Percentiles rank a stretch among this genome's conserved stretches.
These are phyloP conservation scores for Neopelma chrysocephalum DNA, from an alignment of 2,797 vertebrate species.

Conservation along the genomic window DNA sequence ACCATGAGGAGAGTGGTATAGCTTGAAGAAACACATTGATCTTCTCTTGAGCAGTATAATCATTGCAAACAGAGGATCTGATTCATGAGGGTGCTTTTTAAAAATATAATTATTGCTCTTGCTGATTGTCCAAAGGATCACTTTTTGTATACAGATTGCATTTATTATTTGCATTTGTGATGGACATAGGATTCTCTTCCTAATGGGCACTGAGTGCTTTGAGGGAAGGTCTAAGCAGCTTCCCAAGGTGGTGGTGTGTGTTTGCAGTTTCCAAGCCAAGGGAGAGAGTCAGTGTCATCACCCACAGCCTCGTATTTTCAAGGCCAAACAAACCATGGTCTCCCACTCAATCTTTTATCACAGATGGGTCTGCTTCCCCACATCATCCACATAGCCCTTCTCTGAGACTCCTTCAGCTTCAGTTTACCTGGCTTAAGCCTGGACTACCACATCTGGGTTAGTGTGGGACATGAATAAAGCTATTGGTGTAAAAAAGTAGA, in stretches of 20 bases:
- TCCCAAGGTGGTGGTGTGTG: background rate
- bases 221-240: background rate
- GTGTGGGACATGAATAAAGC: rapidly evolving
- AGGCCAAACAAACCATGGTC: background rate
- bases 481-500: background rate
- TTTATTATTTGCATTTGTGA: background rate
- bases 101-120: background rate
- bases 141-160: background rate
- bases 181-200: background rate
- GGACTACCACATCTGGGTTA: background rate
- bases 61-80: background rate
- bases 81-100: background rate
- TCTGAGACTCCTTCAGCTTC: background rate
- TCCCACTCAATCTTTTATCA: background rate
- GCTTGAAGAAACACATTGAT: background rate
- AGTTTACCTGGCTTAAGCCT: background rate
- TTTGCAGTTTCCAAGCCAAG: background rate
- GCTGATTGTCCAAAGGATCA: background rate
- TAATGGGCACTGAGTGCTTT: background rate
- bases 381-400: background rate
- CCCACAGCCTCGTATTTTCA: rapidly evolving
- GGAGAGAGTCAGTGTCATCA: background rate
- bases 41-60: background rate
- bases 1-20: background rate
- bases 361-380: background rate